Evolutionary conservation across 2,113 vertebrate species (phyloP), one percentile per base, ranked within the genome.

Genomic region (Dicaeum eximium): DNA sequence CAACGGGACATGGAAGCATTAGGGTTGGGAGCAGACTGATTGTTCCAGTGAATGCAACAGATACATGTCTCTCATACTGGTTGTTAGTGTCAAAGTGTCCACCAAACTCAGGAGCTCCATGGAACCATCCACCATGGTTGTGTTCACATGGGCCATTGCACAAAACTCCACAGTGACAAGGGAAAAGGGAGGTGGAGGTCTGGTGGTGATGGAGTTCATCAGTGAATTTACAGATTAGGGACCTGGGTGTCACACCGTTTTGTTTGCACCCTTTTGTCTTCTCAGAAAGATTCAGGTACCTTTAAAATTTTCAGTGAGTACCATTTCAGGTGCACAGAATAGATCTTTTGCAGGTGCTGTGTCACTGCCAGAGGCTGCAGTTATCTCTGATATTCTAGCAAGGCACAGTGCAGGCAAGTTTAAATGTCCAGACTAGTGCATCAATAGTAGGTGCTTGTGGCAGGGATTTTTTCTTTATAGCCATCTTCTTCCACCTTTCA

Each of bases 31-130:
- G n/a, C 61, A 87, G 15, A 38, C 16, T 45, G 50, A 27, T 27
- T 33, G 11, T 37, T 61, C 30, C 47, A 67, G 35, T 47, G 38
- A 54, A 45, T 9, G 19, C 30, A 47, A 10, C 19, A 60, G 35
- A 42, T 71, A 21, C 6, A 1, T 38, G 19, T 20, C 13, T 83
- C 31, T 69, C 45, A 33, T 3, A 25, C 21, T 50, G 1, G 0
- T 27, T 69, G 14, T 28, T 51, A 31, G 27, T 10, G 45, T 86
- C 42, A 19, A 82, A 82, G 18, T 4, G 1, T 51, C 70, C 61
- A 45, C 31, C 28, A 40, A 53, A 57, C 45, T 57, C 40, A 44
- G 33, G 64, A 78, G 23, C 20, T 54, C 47, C 28, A 9, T 33
- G 33, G 57, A 62, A 75, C 27, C 33, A 47, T 75, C 30, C 24